Conservation (phyloP, 2,797 vertebrate species). For the Intellagama lesueurii region DNA sequence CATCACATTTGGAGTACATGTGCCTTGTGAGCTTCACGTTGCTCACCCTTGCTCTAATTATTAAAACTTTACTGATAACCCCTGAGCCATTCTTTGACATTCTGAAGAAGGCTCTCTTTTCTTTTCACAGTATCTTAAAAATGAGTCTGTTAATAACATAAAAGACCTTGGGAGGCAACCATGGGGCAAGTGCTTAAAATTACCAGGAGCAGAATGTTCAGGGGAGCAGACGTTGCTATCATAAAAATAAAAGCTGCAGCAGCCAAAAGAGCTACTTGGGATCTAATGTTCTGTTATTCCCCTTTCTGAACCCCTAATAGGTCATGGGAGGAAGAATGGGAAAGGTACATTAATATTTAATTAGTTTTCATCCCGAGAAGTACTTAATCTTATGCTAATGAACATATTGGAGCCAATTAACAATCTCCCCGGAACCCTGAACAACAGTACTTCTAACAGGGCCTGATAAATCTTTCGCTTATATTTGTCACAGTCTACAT, state of each 20-base stretch:
- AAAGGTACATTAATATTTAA: constrained; percentile 23
- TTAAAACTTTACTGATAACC: constrained; percentile 18
- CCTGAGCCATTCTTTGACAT: not conserved
- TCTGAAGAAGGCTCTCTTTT: not conserved
- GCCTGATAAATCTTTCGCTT: not conserved
- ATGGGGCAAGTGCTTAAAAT: constrained; percentile 19
- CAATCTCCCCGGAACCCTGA: constrained; percentile 20
- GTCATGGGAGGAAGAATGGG: constrained; percentile 30
- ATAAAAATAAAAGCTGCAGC: constrained; percentile 25
- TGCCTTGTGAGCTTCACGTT: too few species aligned
- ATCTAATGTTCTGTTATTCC: constrained; percentile 3
- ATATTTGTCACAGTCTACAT: not conserved
- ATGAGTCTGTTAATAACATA: not conserved
- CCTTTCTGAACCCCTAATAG: constrained; percentile 7
- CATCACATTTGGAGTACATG: not conserved
- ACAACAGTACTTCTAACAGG: constrained; percentile 2
- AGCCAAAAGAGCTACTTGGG: not conserved
- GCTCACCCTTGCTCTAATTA: too few species aligned
- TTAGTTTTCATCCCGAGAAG: constrained; percentile 23
- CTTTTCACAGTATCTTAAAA: not conserved
- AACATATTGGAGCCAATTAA: constrained; percentile 29
- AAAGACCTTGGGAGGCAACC: constrained; percentile 6
- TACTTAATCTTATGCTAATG: constrained; percentile 39
- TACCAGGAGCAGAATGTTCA: constrained; percentile 18
- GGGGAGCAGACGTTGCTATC: not conserved